phyloP scores from a whole-genome alignment of 2,888 invertebrate species.

The Neoascia interrupta region DNA sequence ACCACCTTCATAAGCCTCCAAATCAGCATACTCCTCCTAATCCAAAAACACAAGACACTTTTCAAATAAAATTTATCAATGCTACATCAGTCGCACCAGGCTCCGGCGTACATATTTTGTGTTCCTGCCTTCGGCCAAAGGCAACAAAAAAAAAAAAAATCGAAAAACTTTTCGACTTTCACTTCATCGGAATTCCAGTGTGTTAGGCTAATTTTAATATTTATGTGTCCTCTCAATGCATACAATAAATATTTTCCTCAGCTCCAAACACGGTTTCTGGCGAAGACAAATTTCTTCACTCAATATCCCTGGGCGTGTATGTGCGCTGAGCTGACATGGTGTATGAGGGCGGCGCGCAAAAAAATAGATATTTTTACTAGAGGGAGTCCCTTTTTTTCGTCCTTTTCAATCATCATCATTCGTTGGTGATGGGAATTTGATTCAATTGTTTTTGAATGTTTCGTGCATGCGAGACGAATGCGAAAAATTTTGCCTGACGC shows the following conservation, averaged over 20 bases:
- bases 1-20: background rate
- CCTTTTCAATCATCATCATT: constrained; percentile 69
- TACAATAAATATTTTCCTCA: no score
- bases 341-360: background rate
- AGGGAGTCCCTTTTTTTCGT: constrained; percentile 31
- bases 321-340: constrained; percentile 48
- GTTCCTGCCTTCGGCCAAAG: constrained; percentile 17
- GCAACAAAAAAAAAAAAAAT: constrained; percentile 16
- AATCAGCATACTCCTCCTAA: constrained; percentile 1
- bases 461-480: constrained; percentile 48
- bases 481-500: background rate
- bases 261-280: no score
- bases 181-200: constrained; percentile 56
- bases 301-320: constrained; percentile 55
- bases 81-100: background rate
- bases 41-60: constrained; percentile 2
- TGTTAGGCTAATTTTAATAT: constrained; percentile 64
- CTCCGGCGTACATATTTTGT: background rate
- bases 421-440: constrained; percentile 65
- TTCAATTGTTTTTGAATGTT: constrained; percentile 68
- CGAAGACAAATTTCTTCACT: constrained; percentile 49
- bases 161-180: constrained; percentile 41
- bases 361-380: constrained; percentile 5
- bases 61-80: constrained; percentile 26
- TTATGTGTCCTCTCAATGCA: constrained; percentile 42